These are phyloP conservation scores for Zeus faber DNA, from an alignment of 2,113 vertebrate species.

Conservation along the genomic window DNA sequence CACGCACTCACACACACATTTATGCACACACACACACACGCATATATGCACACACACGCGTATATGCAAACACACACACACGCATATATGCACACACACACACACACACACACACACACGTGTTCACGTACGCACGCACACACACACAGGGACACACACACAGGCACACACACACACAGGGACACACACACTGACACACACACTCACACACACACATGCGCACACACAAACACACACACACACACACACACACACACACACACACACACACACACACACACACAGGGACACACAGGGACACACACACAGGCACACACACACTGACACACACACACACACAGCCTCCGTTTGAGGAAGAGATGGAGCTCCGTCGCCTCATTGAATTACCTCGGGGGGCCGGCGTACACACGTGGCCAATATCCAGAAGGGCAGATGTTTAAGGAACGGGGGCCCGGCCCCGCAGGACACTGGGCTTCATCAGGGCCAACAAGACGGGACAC, in stretches of 20 bases:
- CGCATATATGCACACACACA: neutral
- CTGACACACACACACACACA: slow-evolving; percentile 6
- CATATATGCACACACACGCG: neutral
- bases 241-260: slow-evolving; percentile 5
- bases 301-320: neutral
- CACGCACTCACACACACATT: neutral
- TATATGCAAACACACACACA: neutral
- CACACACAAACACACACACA: neutral
- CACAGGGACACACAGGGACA: slow-evolving; percentile 2
- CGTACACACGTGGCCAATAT: too few species aligned
- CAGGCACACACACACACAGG: neutral
- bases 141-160: neutral
- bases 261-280: slow-evolving; percentile 2
- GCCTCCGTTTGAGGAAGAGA: neutral
- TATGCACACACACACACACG: neutral
- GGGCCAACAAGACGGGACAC: too few species aligned
- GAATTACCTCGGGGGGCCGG: too few species aligned
- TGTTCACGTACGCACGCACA: neutral
- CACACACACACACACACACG: neutral
- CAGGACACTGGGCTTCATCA: too few species aligned
- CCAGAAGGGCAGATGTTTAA: too few species aligned
- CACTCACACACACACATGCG: neutral
- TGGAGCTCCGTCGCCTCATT: too few species aligned
- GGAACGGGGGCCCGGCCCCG: too few species aligned
- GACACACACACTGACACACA: neutral